These are phyloP conservation scores for Nylanderia fulva DNA, from an alignment of 1,140 invertebrate genomes.

Conservation along the genomic window DNA sequence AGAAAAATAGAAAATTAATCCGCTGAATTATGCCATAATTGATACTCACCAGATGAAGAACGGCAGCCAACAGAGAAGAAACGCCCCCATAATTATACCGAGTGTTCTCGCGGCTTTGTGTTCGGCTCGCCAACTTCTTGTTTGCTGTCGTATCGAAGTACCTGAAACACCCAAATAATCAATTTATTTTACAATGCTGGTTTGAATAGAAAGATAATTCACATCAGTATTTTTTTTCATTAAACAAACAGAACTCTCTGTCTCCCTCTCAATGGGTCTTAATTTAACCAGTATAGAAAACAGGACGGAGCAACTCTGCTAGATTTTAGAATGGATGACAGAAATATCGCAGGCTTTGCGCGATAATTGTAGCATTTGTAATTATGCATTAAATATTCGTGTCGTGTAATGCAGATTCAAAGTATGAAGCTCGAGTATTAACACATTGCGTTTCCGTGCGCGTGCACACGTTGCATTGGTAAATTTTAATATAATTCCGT, in stretches of 20 bases:
- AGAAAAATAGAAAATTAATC: background rate
- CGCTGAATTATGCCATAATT: background rate
- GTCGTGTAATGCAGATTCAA: background rate
- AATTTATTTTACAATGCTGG: slow-evolving; percentile 2
- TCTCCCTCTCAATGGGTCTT: too few species aligned
- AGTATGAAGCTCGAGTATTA: slow-evolving; percentile 33
- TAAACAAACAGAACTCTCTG: background rate
- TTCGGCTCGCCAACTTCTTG: slow-evolving; percentile 93
- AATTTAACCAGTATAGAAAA: background rate
- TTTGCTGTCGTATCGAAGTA: slow-evolving; percentile 90
- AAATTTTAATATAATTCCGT: slow-evolving; percentile 42
- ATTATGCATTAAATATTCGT: slow-evolving; percentile 11
- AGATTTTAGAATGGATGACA: background rate
- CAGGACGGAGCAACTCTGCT: background rate
- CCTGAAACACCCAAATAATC: slow-evolving; percentile 84
- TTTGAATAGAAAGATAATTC: background rate
- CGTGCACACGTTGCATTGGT: background rate
- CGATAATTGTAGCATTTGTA: slow-evolving; percentile 6
- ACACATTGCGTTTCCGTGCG: background rate
- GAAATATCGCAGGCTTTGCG: background rate
- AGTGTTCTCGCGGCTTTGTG: slow-evolving; percentile 97
- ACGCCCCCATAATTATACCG: slow-evolving; percentile 96
- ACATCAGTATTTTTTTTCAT: background rate
- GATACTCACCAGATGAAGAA: slow-evolving; percentile 93
- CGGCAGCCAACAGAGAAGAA: slow-evolving; percentile 95